phyloP scores from a whole-genome alignment of 2,797 vertebrate genomes.

The Amblyopsis hoosieri region DNA sequence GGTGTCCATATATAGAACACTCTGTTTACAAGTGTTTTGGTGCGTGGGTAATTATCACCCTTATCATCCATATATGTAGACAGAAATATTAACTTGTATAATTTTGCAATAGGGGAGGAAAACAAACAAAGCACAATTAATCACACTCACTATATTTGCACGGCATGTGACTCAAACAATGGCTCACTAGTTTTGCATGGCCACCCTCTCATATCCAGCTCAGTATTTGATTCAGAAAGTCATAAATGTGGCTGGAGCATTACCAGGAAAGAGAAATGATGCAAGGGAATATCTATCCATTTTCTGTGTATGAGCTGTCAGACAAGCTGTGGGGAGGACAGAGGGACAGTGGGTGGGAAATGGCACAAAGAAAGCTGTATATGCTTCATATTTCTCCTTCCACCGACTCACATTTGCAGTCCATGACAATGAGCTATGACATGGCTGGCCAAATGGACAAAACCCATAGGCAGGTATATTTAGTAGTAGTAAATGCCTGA shows the following conservation, averaged over 20 bases:
- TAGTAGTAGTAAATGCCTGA: slow-evolving; percentile 3
- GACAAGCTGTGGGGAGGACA: slow-evolving; percentile 28
- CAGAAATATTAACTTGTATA: slow-evolving; percentile 38
- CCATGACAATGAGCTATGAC: slow-evolving; percentile 27
- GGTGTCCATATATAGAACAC: slow-evolving; percentile 39
- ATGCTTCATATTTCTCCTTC: slow-evolving; percentile 17
- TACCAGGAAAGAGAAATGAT: slow-evolving; percentile 12
- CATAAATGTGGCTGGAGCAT: slow-evolving; percentile 18
- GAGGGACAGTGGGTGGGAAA: slow-evolving; percentile 26
- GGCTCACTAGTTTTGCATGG: slow-evolving; percentile 17
- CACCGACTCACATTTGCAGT: slow-evolving; percentile 12
- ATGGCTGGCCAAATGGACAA: background rate
- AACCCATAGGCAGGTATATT: slow-evolving; percentile 25
- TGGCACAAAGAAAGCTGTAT: slow-evolving; percentile 26
- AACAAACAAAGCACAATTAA: slow-evolving; percentile 32
- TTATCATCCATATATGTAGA: slow-evolving; percentile 46
- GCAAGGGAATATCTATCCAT: background rate
- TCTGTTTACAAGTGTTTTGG: slow-evolving; percentile 32
- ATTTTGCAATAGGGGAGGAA: slow-evolving; percentile 30
- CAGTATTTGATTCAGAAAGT: slow-evolving; percentile 48
- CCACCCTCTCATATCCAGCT: slow-evolving; percentile 13
- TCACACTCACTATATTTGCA: slow-evolving; percentile 55
- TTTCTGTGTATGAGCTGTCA: slow-evolving; percentile 20
- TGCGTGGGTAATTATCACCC: slow-evolving; percentile 28
- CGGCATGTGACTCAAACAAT: slow-evolving; percentile 29